Evolutionary conservation across 1,140 invertebrate genomes (phyloP).

Genomic region (Tetranychus cinnabarinus): DNA sequence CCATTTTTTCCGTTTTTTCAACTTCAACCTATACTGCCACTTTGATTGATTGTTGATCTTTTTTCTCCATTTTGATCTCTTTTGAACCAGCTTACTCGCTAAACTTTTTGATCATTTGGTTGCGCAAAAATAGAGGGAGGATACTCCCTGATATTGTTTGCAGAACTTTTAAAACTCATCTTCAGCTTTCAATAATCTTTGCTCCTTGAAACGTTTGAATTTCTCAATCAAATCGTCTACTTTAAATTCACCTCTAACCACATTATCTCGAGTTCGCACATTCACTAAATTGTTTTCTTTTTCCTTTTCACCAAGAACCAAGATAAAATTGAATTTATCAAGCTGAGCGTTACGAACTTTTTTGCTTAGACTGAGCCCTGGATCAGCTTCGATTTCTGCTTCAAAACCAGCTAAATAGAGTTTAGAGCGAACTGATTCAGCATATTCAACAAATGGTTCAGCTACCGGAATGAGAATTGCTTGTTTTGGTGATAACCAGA

Average conservation of each 20-base stretch:
- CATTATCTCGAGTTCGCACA: constrained; percentile 87
- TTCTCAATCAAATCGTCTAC: constrained; percentile 54
- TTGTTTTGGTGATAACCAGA: constrained; percentile 92
- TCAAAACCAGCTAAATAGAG: constrained; percentile 66
- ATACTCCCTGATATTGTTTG: too few species aligned
- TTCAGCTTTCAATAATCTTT: background rate
- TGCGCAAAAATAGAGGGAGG: too few species aligned
- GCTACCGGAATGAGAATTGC: constrained; percentile 72
- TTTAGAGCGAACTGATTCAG: constrained; percentile 37
- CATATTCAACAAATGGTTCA: constrained; percentile 60
- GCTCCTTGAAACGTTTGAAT: constrained; percentile 27
- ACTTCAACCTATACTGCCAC: too few species aligned
- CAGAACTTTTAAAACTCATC: background rate
- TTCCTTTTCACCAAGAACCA: constrained; percentile 94
- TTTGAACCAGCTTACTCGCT: too few species aligned
- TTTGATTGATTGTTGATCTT: too few species aligned
- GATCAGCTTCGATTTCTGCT: constrained; percentile 68
- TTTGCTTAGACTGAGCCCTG: constrained; percentile 87
- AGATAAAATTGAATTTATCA: constrained; percentile 94
- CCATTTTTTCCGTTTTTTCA: too few species aligned
- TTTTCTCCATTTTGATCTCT: too few species aligned
- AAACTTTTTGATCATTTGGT: too few species aligned
- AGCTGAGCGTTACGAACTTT: constrained; percentile 91
- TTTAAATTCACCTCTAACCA: constrained; percentile 77
- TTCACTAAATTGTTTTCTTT: constrained; percentile 71